Percentiles rank a stretch among this genome's conserved stretches.
Conservation (phyloP, 2,888 invertebrate species). For the Phengaris arion region DNA sequence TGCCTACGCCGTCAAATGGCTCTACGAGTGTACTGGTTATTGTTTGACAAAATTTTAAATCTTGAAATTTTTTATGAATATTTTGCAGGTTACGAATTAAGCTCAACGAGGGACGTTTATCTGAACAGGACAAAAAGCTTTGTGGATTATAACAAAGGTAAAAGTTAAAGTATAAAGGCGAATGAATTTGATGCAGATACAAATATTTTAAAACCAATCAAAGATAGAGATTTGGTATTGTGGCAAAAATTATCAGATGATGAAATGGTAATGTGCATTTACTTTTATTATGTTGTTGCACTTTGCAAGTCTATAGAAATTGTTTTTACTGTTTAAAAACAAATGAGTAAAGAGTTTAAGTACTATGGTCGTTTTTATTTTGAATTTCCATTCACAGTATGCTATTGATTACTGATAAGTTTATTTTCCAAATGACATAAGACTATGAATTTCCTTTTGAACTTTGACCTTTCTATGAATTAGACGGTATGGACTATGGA, state of each 20-base stretch:
- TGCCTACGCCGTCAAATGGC: too few relatives aligned
- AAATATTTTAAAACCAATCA: neutral
- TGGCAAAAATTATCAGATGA: too few relatives aligned
- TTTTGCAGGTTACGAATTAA: slow-evolving; percentile 70
- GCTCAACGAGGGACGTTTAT: slow-evolving; percentile 72
- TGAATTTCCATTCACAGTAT: neutral
- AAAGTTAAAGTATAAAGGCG: neutral
- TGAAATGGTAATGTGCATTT: too few relatives aligned
- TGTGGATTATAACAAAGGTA: slow-evolving; percentile 45
- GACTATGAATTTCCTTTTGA: too few relatives aligned
- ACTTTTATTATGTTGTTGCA: neutral
- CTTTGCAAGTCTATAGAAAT: neutral
- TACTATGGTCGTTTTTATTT: neutral
- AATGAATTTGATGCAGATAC: neutral
- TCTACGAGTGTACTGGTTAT: neutral
- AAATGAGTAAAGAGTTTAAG: neutral
- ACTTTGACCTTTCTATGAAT: too few relatives aligned
- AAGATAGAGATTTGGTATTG: neutral
- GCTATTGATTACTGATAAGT: too few relatives aligned
- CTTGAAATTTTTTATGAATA: slow-evolving; percentile 1
- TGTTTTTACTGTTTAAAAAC: neutral
- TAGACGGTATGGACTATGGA: too few relatives aligned
- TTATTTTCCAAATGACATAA: too few relatives aligned
- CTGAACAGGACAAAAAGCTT: slow-evolving; percentile 56
- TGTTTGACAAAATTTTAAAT: slow-evolving; percentile 12